Evolutionary conservation across 2,888 invertebrate genomes (phyloP), one percentile per base, ranked within the genome.

Genomic region (Cephus pulcher): DNA sequence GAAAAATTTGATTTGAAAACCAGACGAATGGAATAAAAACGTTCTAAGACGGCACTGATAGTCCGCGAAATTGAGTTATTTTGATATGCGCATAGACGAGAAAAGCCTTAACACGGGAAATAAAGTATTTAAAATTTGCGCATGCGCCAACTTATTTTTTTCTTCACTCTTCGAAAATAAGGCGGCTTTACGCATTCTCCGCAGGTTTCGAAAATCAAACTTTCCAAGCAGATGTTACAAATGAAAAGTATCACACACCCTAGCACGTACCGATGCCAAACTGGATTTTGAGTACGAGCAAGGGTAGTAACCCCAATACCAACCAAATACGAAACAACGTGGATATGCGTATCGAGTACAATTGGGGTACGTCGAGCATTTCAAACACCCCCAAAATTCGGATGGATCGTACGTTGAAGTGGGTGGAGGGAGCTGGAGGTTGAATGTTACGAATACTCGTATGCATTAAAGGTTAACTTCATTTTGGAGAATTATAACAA

Each of bases 401-500:
- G 23, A 56, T 23, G 56, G 56, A 23, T 56, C 56, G 56, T 56
- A 56, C 2, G 56, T 23, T 56, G 9, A 56, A 56, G 23, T 2
- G 56, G 23, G 6, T 23, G 56, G 23, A 15, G 23, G 56, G 23
- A 2, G 0, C 6, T 6, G 6, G 40, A 9, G 40, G 40, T 23
- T 23, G 23, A 6, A 75, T 77, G 81, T 83, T 84, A 83, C 80
- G 83, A 84, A 80, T 80, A 77, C 73, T 76, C 79, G 76, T 79
- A 78, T 83, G 82, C 83, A 85, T 83, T 82, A 84, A 84, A 82
- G 83, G 83, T 80, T 86, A 86, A 86, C 84, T 84, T 82, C 85
- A 88, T 88, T 88, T 85, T 79, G 69, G 76, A 78, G 81, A 86
- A 87, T 88, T 86, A 87, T 87, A 83, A 56, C 56, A 15, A 23